A percentile compares a stretch with the other conserved stretches of the same genome.
Conservation (phyloP, 2,113 vertebrate genomes). For the Psammodynastes pulverulentus region DNA sequence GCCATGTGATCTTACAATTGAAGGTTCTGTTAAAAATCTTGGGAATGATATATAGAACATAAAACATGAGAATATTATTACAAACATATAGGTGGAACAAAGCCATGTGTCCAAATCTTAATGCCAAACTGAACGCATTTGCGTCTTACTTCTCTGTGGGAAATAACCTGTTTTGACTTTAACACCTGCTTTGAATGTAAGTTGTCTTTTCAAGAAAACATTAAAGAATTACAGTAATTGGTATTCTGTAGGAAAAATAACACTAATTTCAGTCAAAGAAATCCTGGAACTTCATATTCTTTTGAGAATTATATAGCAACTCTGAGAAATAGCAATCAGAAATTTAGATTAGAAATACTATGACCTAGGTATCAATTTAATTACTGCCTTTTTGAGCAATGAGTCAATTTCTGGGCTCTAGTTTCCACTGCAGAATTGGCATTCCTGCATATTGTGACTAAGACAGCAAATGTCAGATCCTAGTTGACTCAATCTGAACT, state of each 20-base stretch:
- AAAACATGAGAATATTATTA: background rate
- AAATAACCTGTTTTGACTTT: background rate
- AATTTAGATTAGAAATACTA: background rate
- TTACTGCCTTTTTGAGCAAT: background rate
- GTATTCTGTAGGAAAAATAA: background rate
- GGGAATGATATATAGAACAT: background rate
- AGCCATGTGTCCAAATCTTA: background rate
- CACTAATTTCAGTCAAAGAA: background rate
- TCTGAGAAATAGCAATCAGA: background rate
- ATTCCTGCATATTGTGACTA: background rate
- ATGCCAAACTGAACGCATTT: background rate
- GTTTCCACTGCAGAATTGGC: background rate
- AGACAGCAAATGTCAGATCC: background rate
- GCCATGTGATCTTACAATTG: background rate
- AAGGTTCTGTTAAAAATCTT: background rate
- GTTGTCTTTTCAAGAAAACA: background rate
- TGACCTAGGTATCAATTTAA: background rate
- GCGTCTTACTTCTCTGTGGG: too few relatives aligned
- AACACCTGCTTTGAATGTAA: background rate
- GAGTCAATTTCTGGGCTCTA: background rate
- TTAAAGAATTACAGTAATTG: background rate
- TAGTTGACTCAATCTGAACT: background rate
- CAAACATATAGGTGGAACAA: background rate
- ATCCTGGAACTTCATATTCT: background rate
- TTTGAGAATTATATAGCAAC: background rate